Conservation (phyloP, 2,113 vertebrate species). For the Campylorhamphus procurvoides region DNA sequence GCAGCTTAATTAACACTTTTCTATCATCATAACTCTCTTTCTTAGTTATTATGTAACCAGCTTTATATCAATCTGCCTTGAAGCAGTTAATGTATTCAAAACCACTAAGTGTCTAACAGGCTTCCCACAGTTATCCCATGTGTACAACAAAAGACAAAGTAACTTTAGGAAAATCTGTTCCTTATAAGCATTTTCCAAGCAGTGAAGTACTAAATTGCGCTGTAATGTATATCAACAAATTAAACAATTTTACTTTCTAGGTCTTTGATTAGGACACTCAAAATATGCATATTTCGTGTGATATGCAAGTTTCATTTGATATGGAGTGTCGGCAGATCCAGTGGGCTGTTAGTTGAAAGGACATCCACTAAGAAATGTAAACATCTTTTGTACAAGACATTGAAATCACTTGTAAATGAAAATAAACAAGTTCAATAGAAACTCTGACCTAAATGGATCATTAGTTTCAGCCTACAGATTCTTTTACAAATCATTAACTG, state of each 20-base stretch:
- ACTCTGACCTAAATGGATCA: constrained; percentile 43
- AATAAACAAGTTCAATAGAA: constrained; percentile 61
- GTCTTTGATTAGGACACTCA: neutral
- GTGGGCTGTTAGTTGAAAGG: constrained; percentile 8
- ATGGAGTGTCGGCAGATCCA: neutral
- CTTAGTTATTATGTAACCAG: neutral
- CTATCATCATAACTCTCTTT: neutral
- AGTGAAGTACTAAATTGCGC: neutral
- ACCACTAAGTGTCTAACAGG: neutral
- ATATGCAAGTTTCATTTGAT: neutral
- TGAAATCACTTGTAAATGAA: constrained; percentile 59
- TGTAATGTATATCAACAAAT: neutral
- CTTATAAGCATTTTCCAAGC: neutral
- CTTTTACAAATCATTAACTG: constrained; percentile 66
- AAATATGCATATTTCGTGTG: neutral
- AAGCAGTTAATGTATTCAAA: neutral
- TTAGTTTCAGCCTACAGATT: constrained; percentile 55
- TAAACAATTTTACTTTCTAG: neutral
- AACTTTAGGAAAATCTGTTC: neutral
- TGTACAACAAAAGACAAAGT: neutral
- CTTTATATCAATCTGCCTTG: neutral
- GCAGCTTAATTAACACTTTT: neutral
- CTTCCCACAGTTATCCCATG: neutral
- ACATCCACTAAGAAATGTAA: constrained; percentile 3
- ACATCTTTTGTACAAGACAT: neutral